Evolutionary conservation across 2,888 invertebrate species (phyloP).

Genomic region (Zygogramma bicolorata): DNA sequence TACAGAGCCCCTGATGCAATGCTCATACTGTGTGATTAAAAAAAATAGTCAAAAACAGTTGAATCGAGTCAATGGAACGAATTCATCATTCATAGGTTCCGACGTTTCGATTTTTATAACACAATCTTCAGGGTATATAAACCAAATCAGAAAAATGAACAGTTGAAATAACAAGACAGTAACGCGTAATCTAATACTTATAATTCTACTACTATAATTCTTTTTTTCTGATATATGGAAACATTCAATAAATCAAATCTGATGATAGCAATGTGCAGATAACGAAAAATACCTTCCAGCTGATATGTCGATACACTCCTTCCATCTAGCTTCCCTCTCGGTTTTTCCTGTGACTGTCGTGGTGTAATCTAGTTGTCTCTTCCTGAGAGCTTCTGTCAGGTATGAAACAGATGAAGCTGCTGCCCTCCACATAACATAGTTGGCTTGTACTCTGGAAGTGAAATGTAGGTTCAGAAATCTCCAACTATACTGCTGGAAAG

Average conservation of each 20-base stretch:
- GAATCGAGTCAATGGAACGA: no score
- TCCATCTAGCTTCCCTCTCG: slow-evolving; percentile 90
- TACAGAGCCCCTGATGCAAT: slow-evolving; percentile 87
- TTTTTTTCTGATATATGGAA: no score
- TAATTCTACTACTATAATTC: no score
- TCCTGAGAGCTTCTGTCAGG: slow-evolving; percentile 81
- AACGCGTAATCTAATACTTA: no score
- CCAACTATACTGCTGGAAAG: not conserved
- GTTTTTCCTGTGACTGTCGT: slow-evolving; percentile 86
- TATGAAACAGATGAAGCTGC: slow-evolving; percentile 86
- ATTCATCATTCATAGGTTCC: no score
- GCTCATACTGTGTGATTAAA: slow-evolving; percentile 70
- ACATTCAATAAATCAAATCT: no score
- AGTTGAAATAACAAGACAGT: no score
- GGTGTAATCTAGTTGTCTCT: slow-evolving; percentile 83
- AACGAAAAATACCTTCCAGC: slow-evolving; percentile 79
- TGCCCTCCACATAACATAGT: slow-evolving; percentile 94
- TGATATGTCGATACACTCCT: slow-evolving; percentile 88
- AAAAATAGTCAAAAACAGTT: not conserved
- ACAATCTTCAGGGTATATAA: no score
- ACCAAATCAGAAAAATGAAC: no score
- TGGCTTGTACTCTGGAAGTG: slow-evolving; percentile 76
- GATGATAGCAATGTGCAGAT: no score
- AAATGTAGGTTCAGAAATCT: not conserved
- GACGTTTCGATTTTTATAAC: no score